Evolutionary conservation across 1,140 invertebrate species (phyloP), one percentile per base, ranked within the genome.

Genomic region (Drosophila ananassae): DNA sequence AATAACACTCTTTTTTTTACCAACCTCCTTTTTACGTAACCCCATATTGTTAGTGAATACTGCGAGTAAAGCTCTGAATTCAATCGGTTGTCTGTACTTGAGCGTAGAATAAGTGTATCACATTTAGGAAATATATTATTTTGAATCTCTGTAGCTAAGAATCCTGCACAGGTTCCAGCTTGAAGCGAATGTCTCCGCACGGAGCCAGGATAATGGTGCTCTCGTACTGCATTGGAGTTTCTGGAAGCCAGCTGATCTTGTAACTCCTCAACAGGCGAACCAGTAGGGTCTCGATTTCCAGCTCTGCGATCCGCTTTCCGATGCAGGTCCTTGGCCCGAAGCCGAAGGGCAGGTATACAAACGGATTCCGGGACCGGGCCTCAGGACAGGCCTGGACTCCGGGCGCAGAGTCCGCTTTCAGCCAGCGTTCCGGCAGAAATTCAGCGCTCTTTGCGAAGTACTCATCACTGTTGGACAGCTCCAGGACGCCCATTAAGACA

Each of bases 401-500:
- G 0, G 21, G 4, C 24, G 46, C 37, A 2, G 50, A 13, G 3
- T 57, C 22, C 2, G 55, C 5, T 13, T 91, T 90, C 0, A 97
- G 75, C 96, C 96, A 97, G 64, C 96, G 92, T 85, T 97, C 96
- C 1, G 96, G 96, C 39, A 95, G 90, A 83, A 96, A 97, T 39
- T 93, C 85, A 28, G 94, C 60, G 2, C 96, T 94, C 17, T 94
- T 89, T 3, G 93, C 84, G 81, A 97, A 97, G 91, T 97, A 83
- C 8, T 90, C 34, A 1, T 89, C 83, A 13, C 69, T 74, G 28
- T 90, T 87, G n/a, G 82, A 89, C 0, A 90, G 51, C 37, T 73
- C 83, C 25, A 83, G 8, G 0, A 74, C 79, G 0, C 67, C 78
- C 87, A 90, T 90, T 0, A 84, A 30, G 0, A 90, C 64, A 4